Evolutionary conservation across 37 sponge, comb jelly and placozoan species (phyloP).

Genomic region (Ianthella basta): DNA sequence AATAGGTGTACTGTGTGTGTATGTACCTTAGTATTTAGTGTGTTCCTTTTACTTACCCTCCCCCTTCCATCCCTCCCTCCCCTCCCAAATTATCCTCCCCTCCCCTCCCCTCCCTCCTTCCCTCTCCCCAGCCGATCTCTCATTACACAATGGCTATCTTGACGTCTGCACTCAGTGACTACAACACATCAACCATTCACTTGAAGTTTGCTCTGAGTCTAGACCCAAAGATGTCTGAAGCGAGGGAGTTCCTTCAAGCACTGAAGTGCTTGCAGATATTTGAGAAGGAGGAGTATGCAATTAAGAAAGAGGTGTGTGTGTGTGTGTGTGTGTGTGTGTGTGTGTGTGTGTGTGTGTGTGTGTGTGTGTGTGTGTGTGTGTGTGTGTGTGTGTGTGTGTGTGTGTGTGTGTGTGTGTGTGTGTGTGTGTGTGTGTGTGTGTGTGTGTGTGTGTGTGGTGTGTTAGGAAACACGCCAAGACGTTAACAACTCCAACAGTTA

Average conservation of each 20-base stretch:
- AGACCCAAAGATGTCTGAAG: not conserved
- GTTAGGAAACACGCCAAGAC: too few species aligned
- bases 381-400: not conserved
- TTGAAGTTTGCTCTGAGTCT: constrained; percentile 14
- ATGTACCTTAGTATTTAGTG: not conserved
- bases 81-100: not conserved
- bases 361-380: not conserved
- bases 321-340: not conserved
- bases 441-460: not conserved
- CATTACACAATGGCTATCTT: constrained; percentile 31
- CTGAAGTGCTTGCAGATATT: constrained; percentile 2
- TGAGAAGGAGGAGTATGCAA: not conserved
- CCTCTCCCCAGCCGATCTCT: not conserved
- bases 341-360: not conserved
- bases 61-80: not conserved
- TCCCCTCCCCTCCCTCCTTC: not conserved
- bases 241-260: constrained; percentile 14
- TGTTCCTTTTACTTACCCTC: not conserved
- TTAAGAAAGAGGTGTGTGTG: not conserved
- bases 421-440: not conserved
- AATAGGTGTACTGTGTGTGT: not conserved
- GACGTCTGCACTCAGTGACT: not conserved
- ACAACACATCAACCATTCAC: not conserved
- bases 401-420: not conserved
- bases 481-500: too few species aligned